Base-by-base conservation (phyloP, 2,888 invertebrate genomes). In the Melanostoma scalare region DNA sequence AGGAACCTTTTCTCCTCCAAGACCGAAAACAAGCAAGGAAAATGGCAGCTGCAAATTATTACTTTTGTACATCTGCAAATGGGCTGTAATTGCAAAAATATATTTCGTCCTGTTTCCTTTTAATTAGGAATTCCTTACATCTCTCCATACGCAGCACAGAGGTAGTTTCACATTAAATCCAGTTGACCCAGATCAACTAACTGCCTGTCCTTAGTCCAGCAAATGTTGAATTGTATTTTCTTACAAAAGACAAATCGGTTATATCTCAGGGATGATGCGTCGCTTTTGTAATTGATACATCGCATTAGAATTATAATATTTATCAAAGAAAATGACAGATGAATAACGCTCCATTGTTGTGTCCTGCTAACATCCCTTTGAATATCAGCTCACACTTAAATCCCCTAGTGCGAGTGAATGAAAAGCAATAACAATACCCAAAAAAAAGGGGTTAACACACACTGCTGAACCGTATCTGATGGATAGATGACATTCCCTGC, bases 251-350 rank as follows among this genome's bases (percentile, higher is more conserved):
- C 10, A 38, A 48, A 48, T 36, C 36, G 63, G 61, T 77, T 69
- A 50, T 72, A 63, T 58, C 56, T 30, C 3, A 50, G 6, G 10
- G 63, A 58, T 67, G 55, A 63, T 74, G 52, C 68, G 52, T 63
- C 63, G 53, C 40, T 55, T 67, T 78, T 78, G 78, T 78, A 84
- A 84, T 84, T 84, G 82, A 84, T 84, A 69, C 78, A 74, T 74
- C 69, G 82, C 82, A 84, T 71, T 74, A 84, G 78, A 84, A 84
- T 84, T 74, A 74, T 78, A 65, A 52, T 77, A 78, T 65, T 73
- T 84, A 78, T 73, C 65, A 58, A 78, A 36, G 58, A 82, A 77
- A 82, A 82, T 68, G 73, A 68, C 81, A 77, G 78, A 74, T 78
- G 82, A 84, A 71, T 74, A 48, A 69, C 48, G 48, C 73, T 63